Evolutionary conservation across 2,113 vertebrate genomes (phyloP).

Genomic region (Pongo abelii): DNA sequence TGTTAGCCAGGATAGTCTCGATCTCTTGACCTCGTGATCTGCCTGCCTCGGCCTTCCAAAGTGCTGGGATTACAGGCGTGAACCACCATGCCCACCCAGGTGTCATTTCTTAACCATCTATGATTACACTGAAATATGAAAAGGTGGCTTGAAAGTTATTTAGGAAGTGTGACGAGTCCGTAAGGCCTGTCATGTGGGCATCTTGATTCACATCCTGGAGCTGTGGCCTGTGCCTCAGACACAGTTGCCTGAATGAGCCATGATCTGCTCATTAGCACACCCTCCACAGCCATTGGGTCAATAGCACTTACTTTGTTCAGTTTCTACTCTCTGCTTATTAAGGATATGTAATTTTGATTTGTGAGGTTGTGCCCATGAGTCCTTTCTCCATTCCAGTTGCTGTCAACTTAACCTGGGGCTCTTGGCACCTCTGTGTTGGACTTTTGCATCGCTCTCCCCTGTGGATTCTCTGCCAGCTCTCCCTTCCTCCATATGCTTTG

Average conservation of each 20-base stretch:
- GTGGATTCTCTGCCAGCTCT: background rate
- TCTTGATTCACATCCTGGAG: background rate
- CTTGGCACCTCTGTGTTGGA: background rate
- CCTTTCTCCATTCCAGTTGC: background rate
- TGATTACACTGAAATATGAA: background rate
- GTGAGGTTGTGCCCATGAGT: background rate
- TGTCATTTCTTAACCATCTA: background rate
- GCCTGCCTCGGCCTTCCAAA: too few species aligned
- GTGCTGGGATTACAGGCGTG: too few species aligned
- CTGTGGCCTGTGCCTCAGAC: too few species aligned
- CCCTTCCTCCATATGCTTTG: background rate
- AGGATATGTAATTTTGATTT: background rate
- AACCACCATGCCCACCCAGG: too few species aligned
- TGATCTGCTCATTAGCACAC: background rate
- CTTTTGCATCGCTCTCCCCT: background rate
- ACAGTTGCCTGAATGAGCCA: background rate
- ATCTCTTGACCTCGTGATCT: too few species aligned
- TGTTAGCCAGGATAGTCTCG: too few species aligned
- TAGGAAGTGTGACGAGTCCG: background rate
- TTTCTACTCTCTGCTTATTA: background rate
- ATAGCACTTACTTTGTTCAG: background rate
- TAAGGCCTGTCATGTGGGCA: background rate
- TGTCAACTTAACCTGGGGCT: background rate
- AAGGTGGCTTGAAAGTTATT: background rate
- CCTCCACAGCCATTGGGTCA: background rate